Evolutionary conservation across 2,797 vertebrate species (phyloP).

Genomic region (Sylvia borin): DNA sequence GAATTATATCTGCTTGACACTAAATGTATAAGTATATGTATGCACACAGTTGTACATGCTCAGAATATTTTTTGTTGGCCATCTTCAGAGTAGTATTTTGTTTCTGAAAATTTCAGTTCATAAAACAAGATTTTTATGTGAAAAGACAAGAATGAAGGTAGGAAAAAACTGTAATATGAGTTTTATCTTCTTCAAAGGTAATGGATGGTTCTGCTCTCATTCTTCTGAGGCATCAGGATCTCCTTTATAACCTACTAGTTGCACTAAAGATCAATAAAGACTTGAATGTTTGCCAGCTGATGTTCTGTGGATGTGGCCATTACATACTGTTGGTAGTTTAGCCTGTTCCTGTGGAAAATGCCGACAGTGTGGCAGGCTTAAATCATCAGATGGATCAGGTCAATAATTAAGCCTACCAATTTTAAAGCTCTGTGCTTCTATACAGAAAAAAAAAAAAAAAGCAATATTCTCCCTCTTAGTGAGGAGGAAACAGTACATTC

Average conservation of each 20-base stretch:
- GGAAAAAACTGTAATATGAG: not conserved
- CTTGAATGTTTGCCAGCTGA: not conserved
- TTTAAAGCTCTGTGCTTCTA: not conserved
- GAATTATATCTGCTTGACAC: not conserved
- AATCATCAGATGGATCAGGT: not conserved
- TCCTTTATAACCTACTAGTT: not conserved
- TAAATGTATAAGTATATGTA: not conserved
- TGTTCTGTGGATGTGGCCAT: not conserved
- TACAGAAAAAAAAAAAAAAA: not conserved
- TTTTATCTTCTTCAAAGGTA: not conserved
- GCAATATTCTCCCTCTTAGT: not conserved
- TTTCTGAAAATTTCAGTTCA: not conserved
- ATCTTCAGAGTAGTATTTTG: not conserved
- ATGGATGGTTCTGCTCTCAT: not conserved
- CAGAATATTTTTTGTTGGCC: not conserved
- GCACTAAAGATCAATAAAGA: not conserved
- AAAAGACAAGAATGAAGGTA: not conserved
- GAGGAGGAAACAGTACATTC: not conserved
- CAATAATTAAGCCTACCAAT: not conserved
- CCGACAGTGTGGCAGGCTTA: not conserved
- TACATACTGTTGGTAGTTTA: not conserved
- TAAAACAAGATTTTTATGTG: not conserved
- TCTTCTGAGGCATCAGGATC: not conserved
- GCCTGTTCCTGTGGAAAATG: not conserved
- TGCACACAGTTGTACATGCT: not conserved